These are phyloP conservation scores for Myzus persicae DNA, from an alignment of 1,140 invertebrate species.

Conservation along the genomic window DNA sequence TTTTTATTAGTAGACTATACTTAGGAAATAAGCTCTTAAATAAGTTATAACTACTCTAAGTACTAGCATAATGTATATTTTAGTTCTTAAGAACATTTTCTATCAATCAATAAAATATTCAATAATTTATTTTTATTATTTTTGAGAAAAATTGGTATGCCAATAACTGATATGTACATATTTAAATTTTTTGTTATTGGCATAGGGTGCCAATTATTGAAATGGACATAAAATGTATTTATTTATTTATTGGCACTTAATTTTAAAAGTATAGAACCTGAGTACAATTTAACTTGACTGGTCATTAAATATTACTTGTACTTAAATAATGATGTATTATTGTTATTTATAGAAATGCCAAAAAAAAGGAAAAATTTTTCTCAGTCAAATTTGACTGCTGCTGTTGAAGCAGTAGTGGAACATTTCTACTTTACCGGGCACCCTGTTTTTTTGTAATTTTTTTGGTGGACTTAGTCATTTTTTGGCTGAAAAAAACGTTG, in stretches of 20 bases:
- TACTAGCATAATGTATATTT: background rate
- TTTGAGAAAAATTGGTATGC: slow-evolving; percentile 6
- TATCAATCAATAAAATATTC: background rate
- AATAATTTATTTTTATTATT: slow-evolving; percentile 10
- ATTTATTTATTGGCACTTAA: slow-evolving; percentile 18
- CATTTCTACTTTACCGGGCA: no score
- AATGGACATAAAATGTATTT: background rate
- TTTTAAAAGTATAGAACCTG: slow-evolving; percentile 12
- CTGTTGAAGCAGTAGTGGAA: slow-evolving; percentile 20
- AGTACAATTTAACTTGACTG: background rate
- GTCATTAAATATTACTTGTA: background rate
- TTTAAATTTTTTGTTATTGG: background rate
- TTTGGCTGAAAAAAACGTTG: no score
- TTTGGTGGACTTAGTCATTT: no score
- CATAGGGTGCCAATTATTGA: slow-evolving; percentile 24
- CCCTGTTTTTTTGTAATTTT: no score
- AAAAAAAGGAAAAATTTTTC: background rate
- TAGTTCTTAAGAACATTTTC: slow-evolving; percentile 10
- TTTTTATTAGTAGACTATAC: slow-evolving; percentile 13
- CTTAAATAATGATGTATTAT: background rate
- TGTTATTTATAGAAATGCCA: slow-evolving; percentile 6
- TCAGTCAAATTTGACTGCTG: slow-evolving; percentile 9
- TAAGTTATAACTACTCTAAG: background rate
- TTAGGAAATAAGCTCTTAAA: slow-evolving; percentile 20
- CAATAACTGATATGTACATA: slow-evolving; percentile 23